phyloP scores from a whole-genome alignment of 2,888 invertebrate species.

The Leucophenga montana region DNA sequence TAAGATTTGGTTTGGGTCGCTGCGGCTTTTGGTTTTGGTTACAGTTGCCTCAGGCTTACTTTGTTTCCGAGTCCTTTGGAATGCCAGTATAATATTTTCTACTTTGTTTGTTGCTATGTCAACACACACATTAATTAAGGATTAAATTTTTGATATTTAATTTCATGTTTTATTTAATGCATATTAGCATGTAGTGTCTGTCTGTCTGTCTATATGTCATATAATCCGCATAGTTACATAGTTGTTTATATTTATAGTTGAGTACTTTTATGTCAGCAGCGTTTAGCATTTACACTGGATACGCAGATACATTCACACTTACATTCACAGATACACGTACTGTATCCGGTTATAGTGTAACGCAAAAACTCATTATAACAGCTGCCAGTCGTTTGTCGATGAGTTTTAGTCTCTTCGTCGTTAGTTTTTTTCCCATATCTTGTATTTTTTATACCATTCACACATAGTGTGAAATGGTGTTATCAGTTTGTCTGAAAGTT shows the following conservation, averaged over 20 bases:
- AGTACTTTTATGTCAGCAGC: constrained; percentile 54
- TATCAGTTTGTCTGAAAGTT: too few relatives aligned
- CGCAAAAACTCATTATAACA: constrained; percentile 59
- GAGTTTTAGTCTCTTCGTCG: not conserved
- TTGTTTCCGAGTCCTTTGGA: too few relatives aligned
- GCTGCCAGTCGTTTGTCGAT: constrained; percentile 38
- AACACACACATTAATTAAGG: constrained; percentile 64
- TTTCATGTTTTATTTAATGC: constrained; percentile 24
- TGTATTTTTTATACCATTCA: constrained; percentile 27
- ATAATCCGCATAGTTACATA: constrained; percentile 27
- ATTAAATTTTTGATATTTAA: constrained; percentile 23
- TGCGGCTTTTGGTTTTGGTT: constrained; percentile 2
- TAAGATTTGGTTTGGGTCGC: too few relatives aligned
- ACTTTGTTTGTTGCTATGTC: constrained; percentile 54
- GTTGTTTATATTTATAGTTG: constrained; percentile 33
- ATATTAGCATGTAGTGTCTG: not conserved
- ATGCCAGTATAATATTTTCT: not conserved
- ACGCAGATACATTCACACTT: constrained; percentile 45
- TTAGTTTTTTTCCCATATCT: constrained; percentile 37
- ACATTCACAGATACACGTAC: too few relatives aligned
- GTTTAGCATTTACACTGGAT: constrained; percentile 50
- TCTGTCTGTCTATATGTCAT: not conserved
- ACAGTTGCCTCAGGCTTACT: too few relatives aligned
- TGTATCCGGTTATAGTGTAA: too few relatives aligned
- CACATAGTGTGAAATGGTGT: too few relatives aligned